Evolutionary conservation across 2,113 vertebrate genomes (phyloP), one percentile per base, ranked within the genome.

Genomic region (Elephas maximus): DNA sequence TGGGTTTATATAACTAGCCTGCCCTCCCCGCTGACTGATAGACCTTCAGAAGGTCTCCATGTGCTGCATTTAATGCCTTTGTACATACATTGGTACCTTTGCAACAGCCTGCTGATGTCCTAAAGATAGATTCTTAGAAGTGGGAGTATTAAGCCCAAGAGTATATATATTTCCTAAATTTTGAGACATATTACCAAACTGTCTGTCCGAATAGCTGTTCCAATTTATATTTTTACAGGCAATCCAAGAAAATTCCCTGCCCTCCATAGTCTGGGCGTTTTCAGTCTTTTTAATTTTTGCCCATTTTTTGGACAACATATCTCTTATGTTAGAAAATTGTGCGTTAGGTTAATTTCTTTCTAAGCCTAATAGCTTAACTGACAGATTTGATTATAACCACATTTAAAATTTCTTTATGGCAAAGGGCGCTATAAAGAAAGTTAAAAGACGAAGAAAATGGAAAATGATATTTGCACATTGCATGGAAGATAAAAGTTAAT

Each of bases 261-360:
- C 65, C 73, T 48, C 18, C 10, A 44, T 10, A 44, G 71, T 24
- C 48, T 73, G 8, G 67, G 15, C 24, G 53, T 80, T 80, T 86
- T 88, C 21, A 92, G 2, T 51, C 57, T 62, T 88, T 78, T 33
- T 23, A 37, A 51, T 30, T 95, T 95, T 82, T 81, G 41, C 20
- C 8, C 53, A 3, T 30, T 79, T 26, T 71, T 93, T 71, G 11
- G 20, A 53, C 45, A 30, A 44, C 15, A 30, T 67, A 12, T 24
- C 73, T 81, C 48, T 92, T 77, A 81, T 30, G 88, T 83, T 51
- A 77, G 69, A 77, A 95, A 88, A 48, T 45, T 67, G 48, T 76
- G 8, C 48, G 15, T 53, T 26, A 60, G 24, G 37, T 41, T 41
- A 88, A 51, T 6, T 73, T 65, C 4, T 65, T 74, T 53, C 30